phyloP scores from a whole-genome alignment of 2,888 invertebrate genomes.

The Heteropelma amictum region DNA sequence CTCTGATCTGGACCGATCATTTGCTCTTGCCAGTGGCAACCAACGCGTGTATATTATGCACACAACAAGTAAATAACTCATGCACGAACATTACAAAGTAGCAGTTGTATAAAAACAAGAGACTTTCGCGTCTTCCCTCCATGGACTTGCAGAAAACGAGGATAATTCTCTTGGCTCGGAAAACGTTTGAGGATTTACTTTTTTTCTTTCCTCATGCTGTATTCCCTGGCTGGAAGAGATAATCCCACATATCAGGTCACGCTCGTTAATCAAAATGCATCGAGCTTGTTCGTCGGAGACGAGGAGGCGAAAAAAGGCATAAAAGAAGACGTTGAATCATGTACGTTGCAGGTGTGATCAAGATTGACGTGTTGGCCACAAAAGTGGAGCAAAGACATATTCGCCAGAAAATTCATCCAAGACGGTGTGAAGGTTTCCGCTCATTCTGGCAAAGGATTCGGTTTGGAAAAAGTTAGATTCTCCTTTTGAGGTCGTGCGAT shows the following conservation, averaged over 20 bases:
- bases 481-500: too few relatives aligned
- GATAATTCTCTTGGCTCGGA: slow-evolving; percentile 27
- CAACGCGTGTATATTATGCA: too few relatives aligned
- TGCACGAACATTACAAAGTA: too few relatives aligned
- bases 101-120: too few relatives aligned
- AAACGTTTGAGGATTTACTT: neutral
- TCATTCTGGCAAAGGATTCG: too few relatives aligned
- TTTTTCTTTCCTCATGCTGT: neutral
- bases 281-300: slow-evolving; percentile 15
- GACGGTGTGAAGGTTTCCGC: neutral
- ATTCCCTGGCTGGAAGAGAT: neutral
- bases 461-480: too few relatives aligned
- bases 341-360: neutral
- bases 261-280: slow-evolving; percentile 14
- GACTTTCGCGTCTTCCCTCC: slow-evolving; percentile 1
- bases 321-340: slow-evolving; percentile 6
- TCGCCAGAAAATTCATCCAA: slow-evolving; percentile 29
- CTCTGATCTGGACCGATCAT: too few relatives aligned
- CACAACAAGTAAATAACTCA: too few relatives aligned
- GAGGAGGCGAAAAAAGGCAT: neutral
- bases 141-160: slow-evolving; percentile 2
- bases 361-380: slow-evolving; percentile 45
- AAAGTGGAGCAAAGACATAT: slow-evolving; percentile 34
- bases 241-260: neutral
- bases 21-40: too few relatives aligned